Evolutionary conservation across 2,888 invertebrate species (phyloP), one percentile per base, ranked within the genome.

Genomic region (Crematogaster levior): DNA sequence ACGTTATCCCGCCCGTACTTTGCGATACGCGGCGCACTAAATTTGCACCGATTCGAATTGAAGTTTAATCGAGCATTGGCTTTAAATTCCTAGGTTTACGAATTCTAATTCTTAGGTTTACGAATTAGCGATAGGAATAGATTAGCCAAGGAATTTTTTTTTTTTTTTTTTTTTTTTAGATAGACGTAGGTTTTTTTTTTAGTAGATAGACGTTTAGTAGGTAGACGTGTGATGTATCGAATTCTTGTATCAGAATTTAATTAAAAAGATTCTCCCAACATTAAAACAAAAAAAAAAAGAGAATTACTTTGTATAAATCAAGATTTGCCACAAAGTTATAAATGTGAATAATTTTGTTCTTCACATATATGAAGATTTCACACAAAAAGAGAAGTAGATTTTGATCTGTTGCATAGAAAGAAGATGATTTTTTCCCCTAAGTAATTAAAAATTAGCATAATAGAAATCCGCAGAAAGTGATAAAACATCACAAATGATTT

Each of bases 371-470:
- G 18, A 3, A 60, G 18, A 5, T 43, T 70, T 43, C 7, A 0
- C 27, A 40, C 18, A n/a, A 30, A 46, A 46, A 46, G 34, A n/a
- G 3, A 70, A 24, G 4, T 12, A 0, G 37, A 65, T 12, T 83
- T 24, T 61, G 27, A 53, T 70, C 58, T 88, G 74, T 80, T 74
- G 80, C 53, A n/a, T 37, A 48, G n/a, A 74, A 65, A 51, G 48
- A 48, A 63, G 53, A 24, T 66, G 1, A 34, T 70, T 74, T 83
- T 75, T 85, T 82, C 63, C 60, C 66, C 48, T 61, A 83, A 58
- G 34, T 34, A 82, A 89, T 89, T 84, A 72, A 34, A 61, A 40
- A 79, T 70, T 86, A 85, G 79, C 85, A 86, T 86, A 85, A 83
- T 88, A 89, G 82, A 56, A 60, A 68, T 63, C 43, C 66, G 65